phyloP scores from a whole-genome alignment of 2,888 invertebrate genomes.

The Craniophora ligustri region DNA sequence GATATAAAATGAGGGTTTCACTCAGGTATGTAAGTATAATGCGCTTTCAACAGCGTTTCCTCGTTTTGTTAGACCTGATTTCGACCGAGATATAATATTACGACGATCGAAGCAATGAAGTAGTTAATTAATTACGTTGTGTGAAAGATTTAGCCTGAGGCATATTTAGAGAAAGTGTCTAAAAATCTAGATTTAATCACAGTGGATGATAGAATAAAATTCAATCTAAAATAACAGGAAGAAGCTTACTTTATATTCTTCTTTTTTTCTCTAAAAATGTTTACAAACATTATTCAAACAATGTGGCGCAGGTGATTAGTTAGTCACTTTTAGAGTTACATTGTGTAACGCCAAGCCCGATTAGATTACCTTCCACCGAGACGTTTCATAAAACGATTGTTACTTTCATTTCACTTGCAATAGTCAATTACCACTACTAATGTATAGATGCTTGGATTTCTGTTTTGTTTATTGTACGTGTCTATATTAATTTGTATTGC shows the following conservation, averaged over 20 bases:
- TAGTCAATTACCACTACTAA: constrained; percentile 62
- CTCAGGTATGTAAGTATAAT: constrained; percentile 18
- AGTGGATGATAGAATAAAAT: constrained; percentile 1
- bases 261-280: constrained; percentile 5
- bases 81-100: neutral
- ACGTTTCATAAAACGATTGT: constrained; percentile 83
- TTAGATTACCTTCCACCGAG: constrained; percentile 79
- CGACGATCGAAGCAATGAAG: neutral
- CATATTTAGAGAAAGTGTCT: constrained; percentile 17
- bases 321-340: constrained; percentile 67
- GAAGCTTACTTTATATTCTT: no score
- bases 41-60: constrained; percentile 15
- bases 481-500: neutral
- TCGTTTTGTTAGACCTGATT: constrained; percentile 1
- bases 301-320: constrained; percentile 60
- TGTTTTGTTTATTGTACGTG: constrained; percentile 15
- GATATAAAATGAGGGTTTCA: constrained; percentile 25
- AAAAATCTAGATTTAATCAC: neutral
- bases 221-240: neutral
- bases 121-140: neutral
- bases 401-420: constrained; percentile 82
- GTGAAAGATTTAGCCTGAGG: constrained; percentile 1
- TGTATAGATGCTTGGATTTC: constrained; percentile 38
- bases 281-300: constrained; percentile 19
- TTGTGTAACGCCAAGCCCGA: constrained; percentile 77